Evolutionary conservation across 2,888 invertebrate species (phyloP), one percentile per base, ranked within the genome.

Genomic region (Mythimna impura): DNA sequence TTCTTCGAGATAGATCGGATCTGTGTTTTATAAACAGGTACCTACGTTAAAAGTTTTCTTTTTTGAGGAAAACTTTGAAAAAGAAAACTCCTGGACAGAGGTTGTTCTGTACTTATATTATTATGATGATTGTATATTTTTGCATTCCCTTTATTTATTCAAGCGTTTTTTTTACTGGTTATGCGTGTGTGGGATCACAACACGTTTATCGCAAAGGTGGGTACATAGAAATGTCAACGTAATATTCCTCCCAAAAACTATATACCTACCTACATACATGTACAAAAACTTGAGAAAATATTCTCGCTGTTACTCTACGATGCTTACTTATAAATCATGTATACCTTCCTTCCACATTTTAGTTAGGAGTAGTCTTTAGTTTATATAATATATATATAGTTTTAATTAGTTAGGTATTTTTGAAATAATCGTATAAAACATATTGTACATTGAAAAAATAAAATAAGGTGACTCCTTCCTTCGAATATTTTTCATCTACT

Each of bases 21-120:
- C 30, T 58, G n/a, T 43, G 14, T 71, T 60, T 40, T 54, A 64
- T 47, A 71, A 64, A 77, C 34, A 69, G 3, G 30, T 30, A 30
- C 30, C 3, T 36, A 8, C 14, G 20, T 22, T n/a, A 14, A 25
- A 36, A 77, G 20, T 30, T 70, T 54, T 64, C 10, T n/a, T 34
- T n/a, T 36, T 50, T 20, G n/a, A 30, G 9, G 30, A 52, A 36
- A 63, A 14, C 20, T 54, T 20, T 69, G 6, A n/a, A 76, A 64
- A 36, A 1, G 14, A 67, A 25, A 64, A 14, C 30, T 34, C 3
- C 22, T 43, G 30, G 10, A 34, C 25, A 14, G 43, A 9, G 17
- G 47, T 9, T 34, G 10, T 34, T 34, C 57, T 14, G 25, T 5
- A 12, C 22, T 52, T 54, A 54, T 54, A 9, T 54, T n/a, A 52